Evolutionary conservation across 1,140 invertebrate genomes (phyloP).

Genomic region (Holotrichia oblita): DNA sequence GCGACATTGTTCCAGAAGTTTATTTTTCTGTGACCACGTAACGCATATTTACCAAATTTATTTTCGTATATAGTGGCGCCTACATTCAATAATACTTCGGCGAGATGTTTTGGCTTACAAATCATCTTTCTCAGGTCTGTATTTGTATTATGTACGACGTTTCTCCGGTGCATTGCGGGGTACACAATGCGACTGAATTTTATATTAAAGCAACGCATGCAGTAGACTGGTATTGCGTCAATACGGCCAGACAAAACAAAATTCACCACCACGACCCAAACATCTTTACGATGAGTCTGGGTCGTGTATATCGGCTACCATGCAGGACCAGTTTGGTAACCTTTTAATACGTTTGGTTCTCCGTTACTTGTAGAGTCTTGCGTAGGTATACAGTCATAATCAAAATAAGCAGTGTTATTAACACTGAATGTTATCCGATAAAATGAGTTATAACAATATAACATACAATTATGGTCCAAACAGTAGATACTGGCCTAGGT

Average conservation of each 20-base stretch:
- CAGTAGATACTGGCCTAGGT: no score
- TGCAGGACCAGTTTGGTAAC: conserved; percentile 8
- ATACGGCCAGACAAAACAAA: conserved; percentile 19
- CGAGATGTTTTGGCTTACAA: neutral
- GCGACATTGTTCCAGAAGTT: conserved; percentile 18
- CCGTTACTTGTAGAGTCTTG: neutral
- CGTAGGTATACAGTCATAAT: no score
- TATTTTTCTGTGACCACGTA: conserved; percentile 5
- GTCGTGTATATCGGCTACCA: neutral
- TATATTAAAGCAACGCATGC: neutral
- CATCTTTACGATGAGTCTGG: conserved; percentile 30
- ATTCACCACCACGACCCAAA: conserved; percentile 11
- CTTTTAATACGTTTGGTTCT: neutral
- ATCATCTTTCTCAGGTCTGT: neutral
- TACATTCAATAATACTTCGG: conserved; percentile 8
- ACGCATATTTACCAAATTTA: conserved; percentile 15
- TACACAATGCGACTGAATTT: neutral
- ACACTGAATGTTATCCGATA: no score
- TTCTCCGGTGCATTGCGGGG: neutral
- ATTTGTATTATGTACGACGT: neutral
- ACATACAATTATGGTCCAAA: no score
- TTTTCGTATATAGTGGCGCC: conserved; percentile 24
- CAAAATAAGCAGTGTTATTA: no score
- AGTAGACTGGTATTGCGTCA: neutral
- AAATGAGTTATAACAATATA: no score